phyloP scores from a whole-genome alignment of 2,797 vertebrate genomes.

The Oryzias sinensis region DNA sequence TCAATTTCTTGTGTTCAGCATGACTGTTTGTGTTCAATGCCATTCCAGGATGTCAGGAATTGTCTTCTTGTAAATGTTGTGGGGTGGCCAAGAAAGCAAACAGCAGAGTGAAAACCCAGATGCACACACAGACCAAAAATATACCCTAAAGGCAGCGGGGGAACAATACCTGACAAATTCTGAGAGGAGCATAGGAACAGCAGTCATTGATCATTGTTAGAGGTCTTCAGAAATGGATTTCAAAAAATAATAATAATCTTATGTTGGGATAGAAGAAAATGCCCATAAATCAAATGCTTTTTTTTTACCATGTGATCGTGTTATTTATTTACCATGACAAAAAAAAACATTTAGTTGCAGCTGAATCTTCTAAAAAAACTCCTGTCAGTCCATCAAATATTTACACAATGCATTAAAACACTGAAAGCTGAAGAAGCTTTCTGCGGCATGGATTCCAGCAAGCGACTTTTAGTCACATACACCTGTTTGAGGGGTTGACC shows the following conservation, averaged over 20 bases:
- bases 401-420: conserved; percentile 15
- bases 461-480: no score
- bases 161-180: conserved; percentile 66
- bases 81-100: conserved; percentile 50
- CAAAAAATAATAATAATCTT: neutral
- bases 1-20: conserved; percentile 24
- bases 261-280: conserved; percentile 1
- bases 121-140: conserved; percentile 62
- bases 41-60: conserved; percentile 70
- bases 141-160: conserved; percentile 51
- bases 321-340: conserved; percentile 20
- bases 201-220: neutral
- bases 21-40: conserved; percentile 57
- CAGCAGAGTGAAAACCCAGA: conserved; percentile 53
- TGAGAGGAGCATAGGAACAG: conserved; percentile 37
- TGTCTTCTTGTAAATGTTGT: conserved; percentile 52
- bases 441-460: neutral
- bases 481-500: no score
- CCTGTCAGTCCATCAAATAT: conserved; percentile 25
- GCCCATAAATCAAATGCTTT: conserved; percentile 1
- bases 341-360: conserved; percentile 36
- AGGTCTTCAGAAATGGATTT: conserved; percentile 3
- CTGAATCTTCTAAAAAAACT: conserved; percentile 37
- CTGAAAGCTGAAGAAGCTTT: conserved; percentile 21
- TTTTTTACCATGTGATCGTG: conserved; percentile 2